Conservation (phyloP, 2,797 vertebrate species). For the Galagoides demidoff region DNA sequence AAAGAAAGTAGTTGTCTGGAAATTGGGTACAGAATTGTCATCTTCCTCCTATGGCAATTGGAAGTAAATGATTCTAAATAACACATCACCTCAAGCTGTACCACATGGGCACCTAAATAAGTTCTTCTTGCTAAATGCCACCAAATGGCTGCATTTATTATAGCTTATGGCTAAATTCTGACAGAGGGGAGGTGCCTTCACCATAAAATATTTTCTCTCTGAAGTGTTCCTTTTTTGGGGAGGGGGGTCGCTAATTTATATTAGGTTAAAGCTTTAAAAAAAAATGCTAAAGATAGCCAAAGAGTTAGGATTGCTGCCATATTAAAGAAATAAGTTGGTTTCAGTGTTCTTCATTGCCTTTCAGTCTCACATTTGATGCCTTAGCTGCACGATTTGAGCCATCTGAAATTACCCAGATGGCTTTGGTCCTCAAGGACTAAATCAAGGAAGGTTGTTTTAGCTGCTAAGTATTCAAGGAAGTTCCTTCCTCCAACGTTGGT, state of each 20-base stretch:
- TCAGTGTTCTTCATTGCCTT: not conserved
- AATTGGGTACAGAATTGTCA: not conserved
- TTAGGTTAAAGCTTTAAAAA: not conserved
- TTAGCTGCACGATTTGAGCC: not conserved
- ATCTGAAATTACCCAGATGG: not conserved
- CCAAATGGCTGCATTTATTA: conserved; percentile 17
- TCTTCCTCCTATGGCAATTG: not conserved
- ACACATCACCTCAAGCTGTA: not conserved
- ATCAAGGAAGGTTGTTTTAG: not conserved
- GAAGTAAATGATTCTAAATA: not conserved
- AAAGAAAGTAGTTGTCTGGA: not conserved
- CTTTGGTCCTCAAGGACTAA: not conserved
- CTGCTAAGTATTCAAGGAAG: conserved; percentile 18
- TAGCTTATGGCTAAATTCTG: not conserved
- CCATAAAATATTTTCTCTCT: not conserved
- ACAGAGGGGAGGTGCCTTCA: not conserved
- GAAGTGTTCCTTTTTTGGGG: not conserved
- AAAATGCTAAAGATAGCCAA: not conserved
- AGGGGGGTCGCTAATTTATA: not conserved
- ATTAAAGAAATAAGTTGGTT: not conserved
- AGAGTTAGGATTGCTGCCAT: not conserved
- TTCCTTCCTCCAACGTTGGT: not conserved
- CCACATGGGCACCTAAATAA: not conserved
- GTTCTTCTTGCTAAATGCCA: not conserved
- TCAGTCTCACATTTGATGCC: not conserved